phyloP scores from a whole-genome alignment of 2,888 invertebrate species.

The Epicampocera succincta region DNA sequence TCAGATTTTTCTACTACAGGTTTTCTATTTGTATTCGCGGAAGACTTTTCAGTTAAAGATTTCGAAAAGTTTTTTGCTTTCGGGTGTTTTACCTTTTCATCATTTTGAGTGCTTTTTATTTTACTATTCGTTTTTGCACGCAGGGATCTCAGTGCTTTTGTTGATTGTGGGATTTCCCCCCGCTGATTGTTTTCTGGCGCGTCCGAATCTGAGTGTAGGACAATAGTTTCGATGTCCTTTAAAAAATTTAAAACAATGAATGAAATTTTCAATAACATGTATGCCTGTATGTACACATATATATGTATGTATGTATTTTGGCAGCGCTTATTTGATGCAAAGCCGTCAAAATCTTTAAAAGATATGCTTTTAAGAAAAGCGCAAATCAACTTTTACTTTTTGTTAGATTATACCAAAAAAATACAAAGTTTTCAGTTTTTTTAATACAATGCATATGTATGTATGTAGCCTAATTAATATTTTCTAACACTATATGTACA shows the following conservation, averaged over 20 bases:
- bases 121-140: not conserved
- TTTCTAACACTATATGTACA: too few relatives aligned
- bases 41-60: not conserved
- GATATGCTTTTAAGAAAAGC: too few relatives aligned
- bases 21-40: not conserved
- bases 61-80: not conserved
- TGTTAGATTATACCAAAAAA: too few relatives aligned
- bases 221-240: conserved; percentile 35
- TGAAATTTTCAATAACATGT: not conserved
- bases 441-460: too few relatives aligned
- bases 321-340: too few relatives aligned
- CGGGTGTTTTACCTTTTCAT: not conserved
- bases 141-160: not conserved
- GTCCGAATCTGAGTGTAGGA: conserved; percentile 44
- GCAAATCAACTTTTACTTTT: too few relatives aligned
- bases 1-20: not conserved
- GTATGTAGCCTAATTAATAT: too few relatives aligned
- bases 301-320: not conserved
- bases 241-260: conserved; percentile 9
- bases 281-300: not conserved
- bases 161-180: conserved; percentile 16
- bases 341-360: too few relatives aligned
- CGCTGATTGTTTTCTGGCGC: conserved; percentile 5
- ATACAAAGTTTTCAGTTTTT: too few relatives aligned
- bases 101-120: conserved; percentile 6